A percentile compares a stretch with the other conserved stretches of the same genome.
phyloP scores from a whole-genome alignment of 2,113 vertebrate genomes.

The Channa argus region DNA sequence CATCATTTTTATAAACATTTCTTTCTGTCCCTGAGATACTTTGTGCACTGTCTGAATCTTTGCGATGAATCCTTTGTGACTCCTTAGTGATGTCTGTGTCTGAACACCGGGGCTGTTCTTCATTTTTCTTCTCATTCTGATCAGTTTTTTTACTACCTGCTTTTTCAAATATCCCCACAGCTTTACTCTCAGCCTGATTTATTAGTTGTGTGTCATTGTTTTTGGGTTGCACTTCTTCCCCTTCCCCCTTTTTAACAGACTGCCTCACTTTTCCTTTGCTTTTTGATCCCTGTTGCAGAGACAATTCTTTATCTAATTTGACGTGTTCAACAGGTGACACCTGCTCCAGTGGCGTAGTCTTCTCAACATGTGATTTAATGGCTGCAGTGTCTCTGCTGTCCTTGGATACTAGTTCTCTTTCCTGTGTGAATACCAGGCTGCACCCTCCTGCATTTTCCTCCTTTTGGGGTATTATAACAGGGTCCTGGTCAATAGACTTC shows the following conservation, averaged over 20 bases:
- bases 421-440: constrained; percentile 23
- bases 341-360: constrained; percentile 8
- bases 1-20: not conserved
- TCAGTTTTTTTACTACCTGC: constrained; percentile 1
- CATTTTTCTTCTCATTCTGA: constrained; percentile 17
- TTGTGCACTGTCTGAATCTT: constrained; percentile 7
- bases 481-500: constrained; percentile 45
- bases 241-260: constrained; percentile 15
- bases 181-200: constrained; percentile 10
- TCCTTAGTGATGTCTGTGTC: constrained; percentile 26
- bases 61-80: too few relatives aligned
- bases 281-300: constrained; percentile 3
- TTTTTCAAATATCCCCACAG: not conserved
- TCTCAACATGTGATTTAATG: constrained; percentile 8
- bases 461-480: constrained; percentile 48
- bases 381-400: constrained; percentile 18
- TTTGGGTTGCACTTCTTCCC: not conserved
- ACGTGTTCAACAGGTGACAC: constrained; percentile 4
- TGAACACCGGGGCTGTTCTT: not conserved
- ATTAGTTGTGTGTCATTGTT: constrained; percentile 16
- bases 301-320: constrained; percentile 17
- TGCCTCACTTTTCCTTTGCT: constrained; percentile 17
- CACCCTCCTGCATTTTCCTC: constrained; percentile 34
- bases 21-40: constrained; percentile 11
- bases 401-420: constrained; percentile 26